Percentiles rank a stretch among this genome's conserved stretches.
Evolutionary conservation across 2,797 vertebrate genomes (phyloP).

Genomic region (Alca torda): DNA sequence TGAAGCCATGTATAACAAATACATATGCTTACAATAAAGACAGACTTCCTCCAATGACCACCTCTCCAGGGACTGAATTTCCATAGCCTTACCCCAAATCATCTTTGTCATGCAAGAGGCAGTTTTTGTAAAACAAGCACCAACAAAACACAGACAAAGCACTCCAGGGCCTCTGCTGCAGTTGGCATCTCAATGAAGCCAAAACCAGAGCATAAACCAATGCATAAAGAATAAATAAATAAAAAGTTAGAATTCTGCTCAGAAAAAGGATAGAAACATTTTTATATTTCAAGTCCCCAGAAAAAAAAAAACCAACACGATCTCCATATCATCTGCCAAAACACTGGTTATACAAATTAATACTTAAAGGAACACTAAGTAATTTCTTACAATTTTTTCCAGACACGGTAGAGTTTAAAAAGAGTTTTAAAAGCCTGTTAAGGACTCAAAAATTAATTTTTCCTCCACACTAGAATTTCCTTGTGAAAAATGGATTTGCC

Average conservation of each 20-base stretch:
- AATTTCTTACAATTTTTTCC: neutral
- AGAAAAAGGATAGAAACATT: neutral
- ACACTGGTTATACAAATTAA: neutral
- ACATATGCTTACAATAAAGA: neutral
- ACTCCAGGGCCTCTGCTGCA: neutral
- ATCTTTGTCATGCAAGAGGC: neutral
- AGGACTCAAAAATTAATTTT: neutral
- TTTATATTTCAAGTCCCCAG: neutral
- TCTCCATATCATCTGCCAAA: neutral
- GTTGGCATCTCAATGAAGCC: neutral
- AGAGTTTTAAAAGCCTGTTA: neutral
- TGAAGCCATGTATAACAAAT: neutral
- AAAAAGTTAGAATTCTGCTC: neutral
- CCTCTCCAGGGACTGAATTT: neutral
- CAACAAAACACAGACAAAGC: neutral
- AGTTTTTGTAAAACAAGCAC: constrained; percentile 4
- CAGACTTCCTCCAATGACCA: neutral
- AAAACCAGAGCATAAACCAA: neutral
- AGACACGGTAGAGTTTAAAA: neutral
- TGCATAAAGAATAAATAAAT: neutral
- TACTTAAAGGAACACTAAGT: neutral
- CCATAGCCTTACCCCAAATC: neutral
- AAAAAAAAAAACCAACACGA: neutral
- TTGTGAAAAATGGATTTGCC: neutral
- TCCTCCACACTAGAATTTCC: neutral